Conservation (phyloP, 1,140 invertebrate genomes). For the Eurosta solidaginis region DNA sequence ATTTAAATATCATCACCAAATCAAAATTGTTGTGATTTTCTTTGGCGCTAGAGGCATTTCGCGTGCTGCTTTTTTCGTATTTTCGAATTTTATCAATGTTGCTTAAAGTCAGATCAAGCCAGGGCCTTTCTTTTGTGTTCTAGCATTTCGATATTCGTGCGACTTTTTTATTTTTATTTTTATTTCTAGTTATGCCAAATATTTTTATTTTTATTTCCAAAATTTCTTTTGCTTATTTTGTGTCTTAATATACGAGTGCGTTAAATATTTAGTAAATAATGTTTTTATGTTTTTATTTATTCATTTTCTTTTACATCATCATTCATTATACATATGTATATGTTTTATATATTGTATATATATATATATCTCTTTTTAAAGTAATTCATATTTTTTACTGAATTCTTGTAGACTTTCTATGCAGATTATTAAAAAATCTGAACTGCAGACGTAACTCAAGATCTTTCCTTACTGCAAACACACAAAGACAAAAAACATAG, state of each 20-base stretch:
- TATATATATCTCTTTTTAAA: constrained; percentile 35
- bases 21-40: too few species aligned
- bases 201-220: too few species aligned
- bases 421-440: constrained; percentile 91
- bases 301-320: constrained; percentile 24
- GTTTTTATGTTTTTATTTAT: constrained; percentile 24
- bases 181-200: too few species aligned
- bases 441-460: constrained; percentile 88
- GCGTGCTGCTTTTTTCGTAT: too few species aligned
- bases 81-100: too few species aligned
- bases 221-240: too few species aligned
- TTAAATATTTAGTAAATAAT: constrained; percentile 5
- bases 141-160: too few species aligned
- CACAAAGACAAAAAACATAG: constrained; percentile 53
- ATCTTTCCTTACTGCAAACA: constrained; percentile 87
- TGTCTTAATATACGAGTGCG: background rate
- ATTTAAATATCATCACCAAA: too few species aligned
- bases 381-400: constrained; percentile 64
- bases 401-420: constrained; percentile 83
- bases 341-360: constrained; percentile 24
- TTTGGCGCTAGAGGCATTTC: too few species aligned
- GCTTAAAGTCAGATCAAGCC: too few species aligned
- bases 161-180: too few species aligned
- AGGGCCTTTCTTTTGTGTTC: too few species aligned
- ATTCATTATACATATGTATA: constrained; percentile 9